Conservation (phyloP, 2,113 vertebrate genomes). For the Boulengeromyrus knoepffleri region DNA sequence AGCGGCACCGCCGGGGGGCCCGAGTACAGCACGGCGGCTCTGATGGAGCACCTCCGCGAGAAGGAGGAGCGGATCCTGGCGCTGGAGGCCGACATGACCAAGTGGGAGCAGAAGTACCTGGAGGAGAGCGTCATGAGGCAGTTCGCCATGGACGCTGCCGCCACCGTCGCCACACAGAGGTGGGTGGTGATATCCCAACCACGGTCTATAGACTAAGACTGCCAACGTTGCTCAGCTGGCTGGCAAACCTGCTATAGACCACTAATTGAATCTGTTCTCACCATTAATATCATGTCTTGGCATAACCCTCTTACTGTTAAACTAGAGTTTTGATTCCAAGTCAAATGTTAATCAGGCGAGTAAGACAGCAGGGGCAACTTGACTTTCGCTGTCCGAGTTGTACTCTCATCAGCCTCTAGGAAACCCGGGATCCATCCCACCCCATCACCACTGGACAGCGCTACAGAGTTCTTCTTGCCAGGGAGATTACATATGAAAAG, state of each 20-base stretch:
- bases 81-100: constrained; percentile 97
- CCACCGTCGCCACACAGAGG: constrained; percentile 89
- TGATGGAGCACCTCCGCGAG: constrained; percentile 95
- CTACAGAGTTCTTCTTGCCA: not conserved
- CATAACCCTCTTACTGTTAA: not conserved
- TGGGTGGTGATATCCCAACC: constrained; percentile 32
- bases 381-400: not conserved
- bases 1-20: constrained; percentile 43
- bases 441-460: not conserved
- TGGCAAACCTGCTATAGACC: not conserved
- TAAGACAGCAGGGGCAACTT: too few relatives aligned
- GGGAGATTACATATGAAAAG: not conserved
- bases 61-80: constrained; percentile 94
- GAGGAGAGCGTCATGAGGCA: constrained; percentile 98
- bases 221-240: too few relatives aligned
- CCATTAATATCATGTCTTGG: not conserved
- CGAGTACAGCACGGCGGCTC: constrained; percentile 74
- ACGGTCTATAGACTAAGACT: not conserved
- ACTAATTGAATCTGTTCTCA: not conserved
- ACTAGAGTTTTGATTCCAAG: not conserved
- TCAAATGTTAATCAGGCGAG: not conserved
- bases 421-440: not conserved
- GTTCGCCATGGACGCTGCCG: constrained; percentile 90
- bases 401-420: not conserved
- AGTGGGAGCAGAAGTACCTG: constrained; percentile 98